Evolutionary conservation across 2,797 vertebrate genomes (phyloP).

Genomic region (Microchirus variegatus): DNA sequence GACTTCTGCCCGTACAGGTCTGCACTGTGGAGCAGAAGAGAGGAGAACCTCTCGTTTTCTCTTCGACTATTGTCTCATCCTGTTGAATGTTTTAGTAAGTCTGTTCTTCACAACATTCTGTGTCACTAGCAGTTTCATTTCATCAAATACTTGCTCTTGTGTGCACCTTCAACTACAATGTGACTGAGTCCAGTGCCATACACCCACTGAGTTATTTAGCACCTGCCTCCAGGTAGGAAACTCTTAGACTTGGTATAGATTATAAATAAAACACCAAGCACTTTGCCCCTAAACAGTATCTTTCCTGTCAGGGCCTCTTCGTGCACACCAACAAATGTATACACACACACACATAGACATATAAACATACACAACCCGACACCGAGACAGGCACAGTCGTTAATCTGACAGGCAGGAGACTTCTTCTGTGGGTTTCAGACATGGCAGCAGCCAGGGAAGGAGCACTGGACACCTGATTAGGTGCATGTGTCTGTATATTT

Average conservation of each 20-base stretch:
- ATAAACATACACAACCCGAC: slow-evolving; percentile 15
- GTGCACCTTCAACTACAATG: slow-evolving; percentile 26
- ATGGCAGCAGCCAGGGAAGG: slow-evolving; percentile 47
- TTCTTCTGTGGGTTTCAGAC: slow-evolving; percentile 53
- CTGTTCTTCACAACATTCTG: slow-evolving; percentile 43
- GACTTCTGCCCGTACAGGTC: slow-evolving; percentile 58
- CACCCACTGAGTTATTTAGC: slow-evolving; percentile 67
- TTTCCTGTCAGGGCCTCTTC: slow-evolving; percentile 53
- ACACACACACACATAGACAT: slow-evolving; percentile 9
- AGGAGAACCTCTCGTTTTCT: slow-evolving; percentile 28
- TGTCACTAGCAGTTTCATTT: slow-evolving; percentile 59
- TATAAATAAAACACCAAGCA: slow-evolving; percentile 66
- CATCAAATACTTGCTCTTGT: slow-evolving; percentile 25
- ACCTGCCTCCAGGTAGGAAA: slow-evolving; percentile 61
- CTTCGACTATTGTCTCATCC: slow-evolving; percentile 49
- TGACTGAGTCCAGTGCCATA: slow-evolving; percentile 53
- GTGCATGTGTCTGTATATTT: slow-evolving; percentile 53
- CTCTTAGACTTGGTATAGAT: slow-evolving; percentile 40
- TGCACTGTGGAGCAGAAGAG: slow-evolving; percentile 40
- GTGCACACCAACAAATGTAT: slow-evolving; percentile 33
- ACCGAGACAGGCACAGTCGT: slow-evolving; percentile 26
- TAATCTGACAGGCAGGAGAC: slow-evolving; percentile 55
- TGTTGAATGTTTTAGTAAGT: slow-evolving; percentile 63
- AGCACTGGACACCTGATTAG: slow-evolving; percentile 72
- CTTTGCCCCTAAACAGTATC: slow-evolving; percentile 62